Evolutionary conservation across 2,113 vertebrate species (phyloP), one percentile per base, ranked within the genome.

Genomic region (Cynopterus brachyotis): DNA sequence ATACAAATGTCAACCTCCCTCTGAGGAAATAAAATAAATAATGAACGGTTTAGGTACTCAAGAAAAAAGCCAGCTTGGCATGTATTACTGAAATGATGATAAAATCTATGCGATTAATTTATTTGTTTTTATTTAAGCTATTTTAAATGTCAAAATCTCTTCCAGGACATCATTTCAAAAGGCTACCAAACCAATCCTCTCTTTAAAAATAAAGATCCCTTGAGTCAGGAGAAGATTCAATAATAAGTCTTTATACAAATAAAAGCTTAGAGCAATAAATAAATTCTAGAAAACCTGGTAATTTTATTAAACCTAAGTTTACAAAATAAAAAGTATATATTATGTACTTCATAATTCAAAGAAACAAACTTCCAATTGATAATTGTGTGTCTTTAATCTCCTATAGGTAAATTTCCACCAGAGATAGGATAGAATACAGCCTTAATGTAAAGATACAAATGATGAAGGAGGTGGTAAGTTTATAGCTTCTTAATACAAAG

Each of bases 111-210:
- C 45, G 28, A 91, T 76, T 95, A 80, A 3, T 82, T 92, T 76
- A 88, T 72, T 96, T 95, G 64, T 26, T 95, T 95, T 93, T 79
- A 84, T 79, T 95, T 88, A 96, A 70, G 32, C 7, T 78, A 57
- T 57, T 82, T 88, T 59, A 95, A 96, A 84, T 84, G 59, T 50
- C 45, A 93, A 62, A 75, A 59, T 82, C 1, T 84, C 28, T 95
- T 91, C 55, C 9, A 75, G 30, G 67, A 5, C 28, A 81, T 88
- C 70, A 90, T 88, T 93, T 88, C 13, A 62, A 69, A 88, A 78
- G 42, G 45, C 28, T 64, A 42, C 22, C 80, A 28, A 57, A 84
- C 19, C 19, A 91, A 88, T 42, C 22, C 2, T 60, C 9, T 70
- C 53, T 59, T 87, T 60, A 86, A 60, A 89, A 66, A 12, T 70